phyloP scores from a whole-genome alignment of 2,113 vertebrate species.

The Caloenas nicobarica region DNA sequence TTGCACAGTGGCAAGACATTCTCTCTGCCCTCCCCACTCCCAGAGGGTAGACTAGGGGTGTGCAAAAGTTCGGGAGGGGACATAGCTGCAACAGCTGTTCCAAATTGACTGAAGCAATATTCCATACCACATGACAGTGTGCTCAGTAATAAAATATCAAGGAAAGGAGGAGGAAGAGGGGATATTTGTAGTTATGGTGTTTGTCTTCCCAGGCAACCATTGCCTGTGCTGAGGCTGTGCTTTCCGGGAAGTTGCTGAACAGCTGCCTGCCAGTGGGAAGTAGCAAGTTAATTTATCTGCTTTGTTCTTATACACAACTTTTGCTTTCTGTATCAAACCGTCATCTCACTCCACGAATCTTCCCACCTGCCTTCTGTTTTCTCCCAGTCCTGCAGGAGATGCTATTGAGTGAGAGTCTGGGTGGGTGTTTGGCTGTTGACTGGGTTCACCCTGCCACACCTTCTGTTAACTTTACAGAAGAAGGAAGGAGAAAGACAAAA shows the following conservation, averaged over 20 bases:
- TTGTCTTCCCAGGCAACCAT: not conserved
- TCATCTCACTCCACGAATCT: not conserved
- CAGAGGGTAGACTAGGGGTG: not conserved
- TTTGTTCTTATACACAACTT: not conserved
- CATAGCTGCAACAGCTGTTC: not conserved
- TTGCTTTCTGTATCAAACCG: not conserved
- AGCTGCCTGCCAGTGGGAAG: not conserved
- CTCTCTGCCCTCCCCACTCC: not conserved
- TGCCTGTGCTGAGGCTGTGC: not conserved
- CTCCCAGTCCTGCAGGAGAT: not conserved
- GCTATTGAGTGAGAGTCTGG: not conserved
- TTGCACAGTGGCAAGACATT: not conserved
- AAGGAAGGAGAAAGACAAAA: not conserved
- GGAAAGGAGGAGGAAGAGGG: not conserved
- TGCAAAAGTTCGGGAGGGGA: not conserved
- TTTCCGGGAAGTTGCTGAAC: not conserved
- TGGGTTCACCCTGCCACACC: not conserved
- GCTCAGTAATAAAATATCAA: not conserved
- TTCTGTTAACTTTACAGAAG: not conserved
- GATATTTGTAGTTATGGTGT: not conserved
- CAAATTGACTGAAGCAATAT: not conserved
- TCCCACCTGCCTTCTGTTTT: not conserved
- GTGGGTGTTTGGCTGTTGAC: not conserved
- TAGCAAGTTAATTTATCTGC: not conserved
- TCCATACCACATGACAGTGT: not conserved